Evolutionary conservation across 2,113 vertebrate genomes (phyloP).

Genomic region (Misgurnus mizolepis): DNA sequence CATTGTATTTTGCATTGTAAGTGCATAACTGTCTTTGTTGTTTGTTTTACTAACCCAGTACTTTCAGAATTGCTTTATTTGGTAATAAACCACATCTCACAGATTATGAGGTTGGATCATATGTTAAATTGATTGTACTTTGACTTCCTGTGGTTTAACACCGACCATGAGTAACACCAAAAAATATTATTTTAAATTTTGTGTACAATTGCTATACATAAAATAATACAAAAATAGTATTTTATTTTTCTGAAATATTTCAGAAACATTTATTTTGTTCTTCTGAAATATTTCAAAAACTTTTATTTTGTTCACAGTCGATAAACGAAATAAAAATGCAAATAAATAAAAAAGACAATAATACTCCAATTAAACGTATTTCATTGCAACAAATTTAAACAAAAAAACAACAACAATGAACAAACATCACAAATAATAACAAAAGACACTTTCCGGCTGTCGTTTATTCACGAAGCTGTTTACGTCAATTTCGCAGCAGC

Average conservation of each 20-base stretch:
- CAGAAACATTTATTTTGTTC: no score
- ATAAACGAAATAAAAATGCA: no score
- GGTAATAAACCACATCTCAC: background rate
- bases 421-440: background rate
- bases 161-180: no score
- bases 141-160: no score
- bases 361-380: background rate
- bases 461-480: slow-evolving; percentile 21
- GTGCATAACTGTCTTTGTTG: background rate
- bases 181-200: no score
- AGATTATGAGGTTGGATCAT: background rate
- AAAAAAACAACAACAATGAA: background rate
- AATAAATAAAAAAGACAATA: background rate
- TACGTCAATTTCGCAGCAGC: slow-evolving; percentile 16
- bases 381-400: background rate
- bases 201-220: no score
- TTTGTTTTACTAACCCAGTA: background rate
- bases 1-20: background rate
- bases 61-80: no score
- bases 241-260: no score
- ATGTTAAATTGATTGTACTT: no score
- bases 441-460: slow-evolving; percentile 10
- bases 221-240: no score
- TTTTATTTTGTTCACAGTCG: no score
- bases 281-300: no score